Base-by-base conservation (phyloP, 2,797 vertebrate species). In the Aselliscus stoliczkanus region DNA sequence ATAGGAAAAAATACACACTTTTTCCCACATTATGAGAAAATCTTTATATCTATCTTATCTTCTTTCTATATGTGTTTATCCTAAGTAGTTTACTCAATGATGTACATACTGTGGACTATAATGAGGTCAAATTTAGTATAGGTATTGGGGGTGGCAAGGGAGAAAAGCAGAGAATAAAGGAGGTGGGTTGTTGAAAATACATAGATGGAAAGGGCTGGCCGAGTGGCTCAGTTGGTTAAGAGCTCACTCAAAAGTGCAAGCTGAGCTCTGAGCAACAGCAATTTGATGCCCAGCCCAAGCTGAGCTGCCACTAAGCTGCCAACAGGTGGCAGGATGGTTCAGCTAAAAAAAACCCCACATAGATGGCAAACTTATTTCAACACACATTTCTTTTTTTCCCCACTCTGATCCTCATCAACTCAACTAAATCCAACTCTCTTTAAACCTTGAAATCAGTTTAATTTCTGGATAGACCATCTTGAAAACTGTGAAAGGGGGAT, bases 51-150 rank as follows among this genome's bases (percentile, higher is more conserved):
- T n/a, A 85, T 10, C 10, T 91, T 56, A n/a, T 67, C 58, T 37
- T 86, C 39, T 62, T 73, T 47, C 67, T 90, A 83, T 76, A 77
- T 39, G 37, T 92, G 31, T 81, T 96, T 93, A 83, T 95, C 77
- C 58, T 64, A 87, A 94, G 44, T 75, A 67, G 50, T 93, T 89
- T 50, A 87, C 54, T 88, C 47, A 65, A 11, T 93, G 80, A 80
- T 91, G 20, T 44, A 52, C 50, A 75, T 70, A 39, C 8, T 87
- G 65, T 93, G 56, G 70, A 75, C 13, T 76, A 73, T 69, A 92
- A 84, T 81, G 72, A 96, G 62, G 64, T 90, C 79, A 93, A 58
- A 70, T 76, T 94, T 80, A 93, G 80, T 31, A 94, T 67, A 58
- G 50, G 5, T 56, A n/a, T 39, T 93, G 72, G 4, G 23, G 54